Conservation (phyloP, 92 coral and sea anemone genomes). For the Porites divaricata region DNA sequence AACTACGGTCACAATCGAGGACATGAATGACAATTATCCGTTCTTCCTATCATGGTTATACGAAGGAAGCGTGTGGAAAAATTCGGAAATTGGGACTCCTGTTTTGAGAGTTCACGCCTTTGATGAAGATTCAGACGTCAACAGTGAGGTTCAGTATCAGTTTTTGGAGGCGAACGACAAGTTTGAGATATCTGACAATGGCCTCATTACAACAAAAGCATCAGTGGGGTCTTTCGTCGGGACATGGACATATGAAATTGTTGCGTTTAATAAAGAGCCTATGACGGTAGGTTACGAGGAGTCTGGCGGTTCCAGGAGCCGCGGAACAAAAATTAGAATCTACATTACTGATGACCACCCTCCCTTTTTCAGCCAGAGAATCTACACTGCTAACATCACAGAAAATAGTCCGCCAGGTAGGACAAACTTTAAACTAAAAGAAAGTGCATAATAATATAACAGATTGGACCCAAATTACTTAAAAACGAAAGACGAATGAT, state of each 20-base stretch:
- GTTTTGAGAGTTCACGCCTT: constrained; percentile 73
- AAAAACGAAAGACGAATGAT: too few species aligned
- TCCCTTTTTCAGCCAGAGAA: constrained; percentile 60
- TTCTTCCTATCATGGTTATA: constrained; percentile 60
- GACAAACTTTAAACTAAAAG: neutral
- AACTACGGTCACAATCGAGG: constrained; percentile 57
- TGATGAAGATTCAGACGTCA: constrained; percentile 68
- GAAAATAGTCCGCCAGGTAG: constrained; percentile 65
- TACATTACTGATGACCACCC: constrained; percentile 64
- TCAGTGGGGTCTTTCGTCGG: constrained; percentile 62
- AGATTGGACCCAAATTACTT: too few species aligned
- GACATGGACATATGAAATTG: constrained; percentile 32
- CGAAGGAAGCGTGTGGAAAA: constrained; percentile 62
- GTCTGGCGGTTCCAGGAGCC: neutral
- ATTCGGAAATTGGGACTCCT: constrained; percentile 65
- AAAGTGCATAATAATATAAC: too few species aligned
- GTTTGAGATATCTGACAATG: constrained; percentile 55
- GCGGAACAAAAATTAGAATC: constrained; percentile 57
- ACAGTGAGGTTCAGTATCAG: constrained; percentile 71
- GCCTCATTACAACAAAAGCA: constrained; percentile 67
- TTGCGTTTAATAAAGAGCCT: constrained; percentile 70
- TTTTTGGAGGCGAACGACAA: constrained; percentile 65
- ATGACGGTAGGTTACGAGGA: constrained; percentile 53
- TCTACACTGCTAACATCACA: constrained; percentile 52
- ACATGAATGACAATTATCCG: constrained; percentile 87